Percentiles rank a stretch among this genome's conserved stretches.
Conservation (phyloP, 2,113 vertebrate species). For the Verasper variegatus region DNA sequence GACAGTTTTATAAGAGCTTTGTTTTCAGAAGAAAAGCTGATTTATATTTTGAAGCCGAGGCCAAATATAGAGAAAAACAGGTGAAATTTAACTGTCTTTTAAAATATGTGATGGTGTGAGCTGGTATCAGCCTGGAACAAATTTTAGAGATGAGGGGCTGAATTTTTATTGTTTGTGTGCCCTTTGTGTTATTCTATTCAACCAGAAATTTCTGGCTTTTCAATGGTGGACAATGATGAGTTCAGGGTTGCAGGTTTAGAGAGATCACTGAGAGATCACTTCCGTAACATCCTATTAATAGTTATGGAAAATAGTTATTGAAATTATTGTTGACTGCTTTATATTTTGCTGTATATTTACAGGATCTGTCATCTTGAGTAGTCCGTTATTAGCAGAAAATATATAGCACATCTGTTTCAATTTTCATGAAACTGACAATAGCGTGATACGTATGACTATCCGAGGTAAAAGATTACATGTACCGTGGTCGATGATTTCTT, state of each 20-base stretch:
- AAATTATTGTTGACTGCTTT: background rate
- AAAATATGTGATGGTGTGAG: background rate
- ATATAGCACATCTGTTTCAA: background rate
- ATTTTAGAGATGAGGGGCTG: background rate
- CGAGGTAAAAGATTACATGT: conserved; percentile 12
- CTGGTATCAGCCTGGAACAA: background rate
- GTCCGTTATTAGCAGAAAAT: background rate
- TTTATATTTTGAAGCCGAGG: background rate
- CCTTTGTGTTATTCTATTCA: background rate
- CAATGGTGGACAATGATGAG: background rate
- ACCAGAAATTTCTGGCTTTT: background rate
- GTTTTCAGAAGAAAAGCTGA: background rate
- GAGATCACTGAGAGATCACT: background rate
- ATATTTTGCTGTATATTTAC: background rate
- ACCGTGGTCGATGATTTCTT: conserved; percentile 20
- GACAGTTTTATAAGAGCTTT: background rate
- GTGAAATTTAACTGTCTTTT: background rate
- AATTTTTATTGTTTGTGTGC: background rate
- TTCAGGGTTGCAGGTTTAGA: background rate
- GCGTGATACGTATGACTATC: background rate
- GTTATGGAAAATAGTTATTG: background rate
- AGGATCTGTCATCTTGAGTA: background rate
- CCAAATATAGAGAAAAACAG: background rate
- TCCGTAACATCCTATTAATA: background rate
- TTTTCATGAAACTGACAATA: background rate